Evolutionary conservation across 2,888 invertebrate species (phyloP).

Genomic region (Siphlonurus alternatus): DNA sequence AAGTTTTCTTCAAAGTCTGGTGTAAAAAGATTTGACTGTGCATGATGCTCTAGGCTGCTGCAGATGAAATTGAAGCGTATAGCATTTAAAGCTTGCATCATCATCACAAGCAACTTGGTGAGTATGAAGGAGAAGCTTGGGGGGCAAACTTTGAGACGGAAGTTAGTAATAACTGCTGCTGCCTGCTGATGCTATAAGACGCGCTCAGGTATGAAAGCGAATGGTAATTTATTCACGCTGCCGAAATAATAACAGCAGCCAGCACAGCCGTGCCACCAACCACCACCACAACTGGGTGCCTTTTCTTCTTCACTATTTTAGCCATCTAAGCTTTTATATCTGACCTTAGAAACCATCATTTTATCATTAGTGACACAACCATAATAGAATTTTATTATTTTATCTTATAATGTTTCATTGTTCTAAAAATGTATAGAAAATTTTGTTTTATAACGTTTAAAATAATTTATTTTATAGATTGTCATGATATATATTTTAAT

Average conservation of each 20-base stretch:
- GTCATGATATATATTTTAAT: too few relatives aligned
- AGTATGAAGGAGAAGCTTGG: too few relatives aligned
- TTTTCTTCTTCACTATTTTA: background rate
- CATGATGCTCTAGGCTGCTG: background rate
- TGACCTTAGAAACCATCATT: background rate
- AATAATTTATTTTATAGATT: too few relatives aligned
- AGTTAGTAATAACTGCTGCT: background rate
- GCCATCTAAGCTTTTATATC: too few relatives aligned
- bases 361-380: background rate
- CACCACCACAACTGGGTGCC: background rate
- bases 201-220: slow-evolving; percentile 4
- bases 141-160: background rate
- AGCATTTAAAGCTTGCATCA: background rate
- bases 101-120: too few relatives aligned
- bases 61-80: background rate
- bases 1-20: background rate
- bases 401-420: too few relatives aligned
- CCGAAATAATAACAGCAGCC: background rate
- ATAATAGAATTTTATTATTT: too few relatives aligned
- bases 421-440: too few relatives aligned
- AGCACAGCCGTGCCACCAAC: background rate
- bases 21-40: too few relatives aligned
- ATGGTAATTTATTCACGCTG: slow-evolving; percentile 2
- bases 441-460: too few relatives aligned
- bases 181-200: background rate